phyloP scores from a whole-genome alignment of 2,888 invertebrate species.

The Sepioteuthis lessoniana region DNA sequence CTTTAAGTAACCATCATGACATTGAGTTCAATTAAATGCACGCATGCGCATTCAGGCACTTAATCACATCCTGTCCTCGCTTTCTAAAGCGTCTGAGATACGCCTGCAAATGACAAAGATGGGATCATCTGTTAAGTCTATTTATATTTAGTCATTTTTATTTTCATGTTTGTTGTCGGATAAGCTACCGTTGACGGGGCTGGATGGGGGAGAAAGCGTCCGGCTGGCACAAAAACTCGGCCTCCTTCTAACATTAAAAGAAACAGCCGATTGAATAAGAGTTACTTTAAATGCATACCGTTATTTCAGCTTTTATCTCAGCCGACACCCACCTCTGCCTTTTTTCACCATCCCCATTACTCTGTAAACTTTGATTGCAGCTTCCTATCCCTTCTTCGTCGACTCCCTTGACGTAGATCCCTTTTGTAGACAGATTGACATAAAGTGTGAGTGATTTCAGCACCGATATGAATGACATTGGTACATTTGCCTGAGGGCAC shows the following conservation, averaged over 20 bases:
- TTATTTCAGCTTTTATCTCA: constrained; percentile 2
- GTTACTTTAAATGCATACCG: not conserved
- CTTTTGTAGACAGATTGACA: constrained; percentile 18
- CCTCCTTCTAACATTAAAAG: not conserved
- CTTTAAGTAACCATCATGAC: not conserved
- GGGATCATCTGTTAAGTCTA: not conserved
- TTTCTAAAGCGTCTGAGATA: not conserved
- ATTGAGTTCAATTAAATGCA: not conserved
- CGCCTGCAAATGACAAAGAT: not conserved
- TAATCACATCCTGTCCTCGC: not conserved
- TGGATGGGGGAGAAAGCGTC: too few species aligned
- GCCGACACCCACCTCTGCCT: not conserved
- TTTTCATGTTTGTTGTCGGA: not conserved
- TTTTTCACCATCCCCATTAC: too few species aligned
- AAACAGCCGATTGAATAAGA: constrained; percentile 6
- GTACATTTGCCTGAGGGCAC: not conserved
- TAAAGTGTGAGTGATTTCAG: not conserved
- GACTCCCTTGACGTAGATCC: not conserved
- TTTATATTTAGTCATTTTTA: not conserved
- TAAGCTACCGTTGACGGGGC: not conserved
- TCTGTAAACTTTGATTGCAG: not conserved
- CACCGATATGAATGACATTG: not conserved
- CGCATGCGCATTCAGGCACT: not conserved
- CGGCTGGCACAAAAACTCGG: not conserved
- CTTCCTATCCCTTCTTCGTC: not conserved